Evolutionary conservation across 2,113 vertebrate species (phyloP), one percentile per base, ranked within the genome.

Genomic region (Dicrurus megarhynchus): DNA sequence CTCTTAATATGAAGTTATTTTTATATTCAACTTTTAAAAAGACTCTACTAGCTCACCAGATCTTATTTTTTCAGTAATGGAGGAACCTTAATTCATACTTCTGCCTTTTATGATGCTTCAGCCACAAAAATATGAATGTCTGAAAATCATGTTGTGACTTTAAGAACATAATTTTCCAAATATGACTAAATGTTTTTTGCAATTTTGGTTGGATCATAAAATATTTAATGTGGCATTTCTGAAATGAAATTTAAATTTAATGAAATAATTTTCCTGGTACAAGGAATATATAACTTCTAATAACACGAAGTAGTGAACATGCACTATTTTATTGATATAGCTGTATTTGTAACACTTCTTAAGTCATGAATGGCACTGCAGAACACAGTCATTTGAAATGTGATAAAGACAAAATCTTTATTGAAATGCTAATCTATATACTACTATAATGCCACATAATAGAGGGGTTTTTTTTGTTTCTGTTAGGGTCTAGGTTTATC

Each of bases 171-270:
- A 24, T 60, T 79, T 88, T 82, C 27, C 6, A 85, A 59, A 63
- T 63, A 61, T 0, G 0, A 44, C 35, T 59, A 77, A 61, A 9
- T 19, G 3, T 0, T 11, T 2, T 59, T 80, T 59, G n/a, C 15
- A 19, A 8, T 53, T 60, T 60, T 21, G 3, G 42, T 42, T 82
- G 16, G 2, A 64, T 78, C 46, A 18, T 26, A 61, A 77, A 74
- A 63, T 53, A 47, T 28, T 49, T 67, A 49, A 52, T 37, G 2
- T 44, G 42, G 8, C 12, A 11, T 63, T 65, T 57, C 37, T 42
- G 16, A 67, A 85, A 49, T 49, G 49, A 93, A 22, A 19, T 68
- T 90, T 50, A 49, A 67, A 53, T 5, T 56, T 37, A 41, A 17
- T 46, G 2, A 57, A 63, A 37, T 65, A 19, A 18, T 37, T 75